Evolutionary conservation across 2,113 vertebrate species (phyloP).

Genomic region (Deroptyus accipitrinus): DNA sequence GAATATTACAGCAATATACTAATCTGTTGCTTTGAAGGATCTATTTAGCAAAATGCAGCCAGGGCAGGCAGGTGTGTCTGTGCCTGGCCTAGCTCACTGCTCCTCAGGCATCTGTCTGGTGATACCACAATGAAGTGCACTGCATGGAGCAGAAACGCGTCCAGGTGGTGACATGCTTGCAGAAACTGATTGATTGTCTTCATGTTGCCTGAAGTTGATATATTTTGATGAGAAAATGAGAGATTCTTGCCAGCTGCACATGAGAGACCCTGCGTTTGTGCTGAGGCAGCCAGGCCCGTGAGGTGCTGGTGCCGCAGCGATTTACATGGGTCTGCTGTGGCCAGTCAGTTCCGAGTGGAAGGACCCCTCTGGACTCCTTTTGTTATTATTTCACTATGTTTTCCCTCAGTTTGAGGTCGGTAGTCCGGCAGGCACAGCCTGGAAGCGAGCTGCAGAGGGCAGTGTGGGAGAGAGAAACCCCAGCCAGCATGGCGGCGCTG

Average conservation of each 20-base stretch:
- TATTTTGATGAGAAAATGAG: background rate
- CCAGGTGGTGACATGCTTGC: background rate
- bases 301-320: accelerated
- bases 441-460: constrained; percentile 35
- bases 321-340: background rate
- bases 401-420: too few species aligned
- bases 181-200: background rate
- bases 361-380: too few species aligned
- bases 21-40: background rate
- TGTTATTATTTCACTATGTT: accelerated
- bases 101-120: background rate
- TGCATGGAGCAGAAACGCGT: accelerated
- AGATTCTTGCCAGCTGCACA: accelerated
- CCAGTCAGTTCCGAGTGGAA: background rate
- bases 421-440: accelerated
- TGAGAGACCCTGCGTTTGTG: accelerated
- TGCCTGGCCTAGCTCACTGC: background rate
- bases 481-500: background rate
- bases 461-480: background rate
- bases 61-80: accelerated
- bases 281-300: background rate
- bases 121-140: background rate
- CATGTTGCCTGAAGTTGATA: accelerated
- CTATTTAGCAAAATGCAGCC: background rate
- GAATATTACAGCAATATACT: background rate